Evolutionary conservation across 2,888 invertebrate species (phyloP).

Genomic region (Amblyjoppa fuscipennis): DNA sequence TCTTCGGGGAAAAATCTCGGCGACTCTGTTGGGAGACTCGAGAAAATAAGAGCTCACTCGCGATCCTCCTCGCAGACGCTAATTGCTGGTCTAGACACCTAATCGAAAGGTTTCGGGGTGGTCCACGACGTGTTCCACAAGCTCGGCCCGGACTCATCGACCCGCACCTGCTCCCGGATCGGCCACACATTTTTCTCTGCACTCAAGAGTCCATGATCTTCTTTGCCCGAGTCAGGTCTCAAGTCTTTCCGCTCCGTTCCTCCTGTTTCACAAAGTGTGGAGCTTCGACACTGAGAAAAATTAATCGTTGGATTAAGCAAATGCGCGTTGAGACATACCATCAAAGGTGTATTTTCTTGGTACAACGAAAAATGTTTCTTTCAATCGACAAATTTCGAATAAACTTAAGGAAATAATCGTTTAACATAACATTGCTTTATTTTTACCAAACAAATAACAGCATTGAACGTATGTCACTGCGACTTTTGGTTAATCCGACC

Average conservation of each 20-base stretch:
- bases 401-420: too few species aligned
- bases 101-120: constrained; percentile 49
- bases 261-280: constrained; percentile 11
- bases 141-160: background rate
- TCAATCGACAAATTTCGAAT: too few species aligned
- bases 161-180: constrained; percentile 52
- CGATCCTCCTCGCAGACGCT: constrained; percentile 13
- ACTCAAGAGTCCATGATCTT: constrained; percentile 27
- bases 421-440: too few species aligned
- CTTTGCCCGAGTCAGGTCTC: constrained; percentile 41
- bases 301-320: too few species aligned
- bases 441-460: too few species aligned
- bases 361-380: too few species aligned
- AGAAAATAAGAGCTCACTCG: constrained; percentile 8
- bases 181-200: constrained; percentile 17
- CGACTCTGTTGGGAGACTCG: background rate
- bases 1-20: background rate
- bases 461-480: too few species aligned
- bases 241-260: background rate
- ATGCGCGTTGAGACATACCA: too few species aligned
- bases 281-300: background rate
- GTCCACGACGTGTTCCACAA: constrained; percentile 43
- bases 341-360: too few species aligned
- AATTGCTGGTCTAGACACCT: constrained; percentile 61
- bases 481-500: too few species aligned